These are phyloP conservation scores for Phocoena phocoena DNA, from an alignment of 2,113 vertebrate species.

Conservation along the genomic window DNA sequence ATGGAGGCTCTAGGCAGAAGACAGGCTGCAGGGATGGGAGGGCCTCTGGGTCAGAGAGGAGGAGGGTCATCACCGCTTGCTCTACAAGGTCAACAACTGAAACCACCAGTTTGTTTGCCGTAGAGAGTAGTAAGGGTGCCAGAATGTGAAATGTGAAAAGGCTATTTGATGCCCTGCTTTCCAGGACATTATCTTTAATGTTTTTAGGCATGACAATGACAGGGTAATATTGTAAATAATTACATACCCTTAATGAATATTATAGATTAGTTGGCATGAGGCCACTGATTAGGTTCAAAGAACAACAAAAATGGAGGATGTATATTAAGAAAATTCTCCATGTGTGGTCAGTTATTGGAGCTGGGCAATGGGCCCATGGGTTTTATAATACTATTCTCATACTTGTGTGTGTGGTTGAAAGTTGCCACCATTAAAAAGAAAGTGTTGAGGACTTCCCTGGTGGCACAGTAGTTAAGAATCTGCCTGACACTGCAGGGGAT, in stretches of 20 bases:
- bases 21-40: neutral
- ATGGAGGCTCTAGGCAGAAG: neutral
- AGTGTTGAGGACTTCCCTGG: too few species aligned
- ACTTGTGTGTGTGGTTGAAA: neutral
- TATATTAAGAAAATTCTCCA: neutral
- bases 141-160: neutral
- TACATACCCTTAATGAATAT: neutral
- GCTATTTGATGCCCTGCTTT: neutral
- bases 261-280: neutral
- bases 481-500: too few species aligned
- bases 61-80: neutral
- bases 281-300: neutral
- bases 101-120: neutral
- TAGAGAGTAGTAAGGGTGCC: neutral
- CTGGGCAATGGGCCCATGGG: neutral
- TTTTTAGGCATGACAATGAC: neutral
- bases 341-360: neutral
- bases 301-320: neutral
- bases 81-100: neutral
- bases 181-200: neutral
- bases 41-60: neutral
- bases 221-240: neutral
- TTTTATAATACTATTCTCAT: neutral
- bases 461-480: too few species aligned
- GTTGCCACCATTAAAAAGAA: neutral